Evolutionary conservation across 2,888 invertebrate genomes (phyloP).

Genomic region (Cephalotes varians): DNA sequence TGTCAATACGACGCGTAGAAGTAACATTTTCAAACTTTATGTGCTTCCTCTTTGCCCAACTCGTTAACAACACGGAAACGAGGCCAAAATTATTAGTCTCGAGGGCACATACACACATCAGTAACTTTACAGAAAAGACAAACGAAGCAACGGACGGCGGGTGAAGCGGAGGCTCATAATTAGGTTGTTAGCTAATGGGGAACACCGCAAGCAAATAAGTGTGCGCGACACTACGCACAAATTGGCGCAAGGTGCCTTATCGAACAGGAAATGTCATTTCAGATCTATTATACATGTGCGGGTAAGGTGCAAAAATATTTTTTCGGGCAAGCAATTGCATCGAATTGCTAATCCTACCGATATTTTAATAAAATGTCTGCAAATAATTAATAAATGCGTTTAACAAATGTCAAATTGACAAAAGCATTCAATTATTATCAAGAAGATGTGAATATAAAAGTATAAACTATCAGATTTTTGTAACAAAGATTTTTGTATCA

Average conservation of each 20-base stretch:
- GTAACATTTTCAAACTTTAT: neutral
- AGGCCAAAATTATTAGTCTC: slow-evolving; percentile 38
- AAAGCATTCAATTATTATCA: neutral
- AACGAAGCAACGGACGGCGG: neutral
- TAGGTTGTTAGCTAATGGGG: slow-evolving; percentile 72
- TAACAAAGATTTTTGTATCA: no score
- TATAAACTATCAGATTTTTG: no score
- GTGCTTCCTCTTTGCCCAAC: neutral
- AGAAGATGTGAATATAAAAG: neutral
- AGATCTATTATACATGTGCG: neutral
- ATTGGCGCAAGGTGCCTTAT: neutral
- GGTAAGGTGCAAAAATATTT: neutral
- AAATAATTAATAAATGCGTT: no score
- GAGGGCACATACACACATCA: slow-evolving; percentile 11
- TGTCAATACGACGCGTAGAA: neutral
- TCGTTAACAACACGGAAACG: slow-evolving; percentile 31
- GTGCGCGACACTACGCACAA: slow-evolving; percentile 47
- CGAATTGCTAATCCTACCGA: neutral
- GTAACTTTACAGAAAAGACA: slow-evolving; percentile 36
- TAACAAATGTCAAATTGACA: neutral
- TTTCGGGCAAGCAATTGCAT: neutral
- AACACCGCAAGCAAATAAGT: slow-evolving; percentile 69
- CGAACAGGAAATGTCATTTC: neutral
- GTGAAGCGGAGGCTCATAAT: slow-evolving; percentile 60
- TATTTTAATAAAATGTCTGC: no score